Evolutionary conservation across 2,888 invertebrate species (phyloP).

Genomic region (Rhaphigaster nebulosa): DNA sequence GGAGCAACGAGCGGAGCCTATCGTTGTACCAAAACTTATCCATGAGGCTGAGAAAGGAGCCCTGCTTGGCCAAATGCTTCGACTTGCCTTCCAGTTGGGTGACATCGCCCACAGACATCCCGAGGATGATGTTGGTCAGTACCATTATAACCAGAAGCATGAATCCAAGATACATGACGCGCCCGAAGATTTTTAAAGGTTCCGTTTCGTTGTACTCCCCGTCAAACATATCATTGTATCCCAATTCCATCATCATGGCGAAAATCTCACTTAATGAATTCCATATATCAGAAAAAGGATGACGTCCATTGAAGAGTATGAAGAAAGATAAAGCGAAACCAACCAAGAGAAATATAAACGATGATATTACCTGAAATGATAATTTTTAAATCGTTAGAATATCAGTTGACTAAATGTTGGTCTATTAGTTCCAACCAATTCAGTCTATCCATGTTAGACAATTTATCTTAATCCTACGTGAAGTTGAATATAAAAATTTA

Average conservation of each 20-base stretch:
- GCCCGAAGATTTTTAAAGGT: not conserved
- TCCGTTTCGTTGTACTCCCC: not conserved
- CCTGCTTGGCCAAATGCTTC: conserved; percentile 17
- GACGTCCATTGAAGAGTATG: conserved; percentile 26
- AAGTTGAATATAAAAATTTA: too few relatives aligned
- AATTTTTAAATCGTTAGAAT: not conserved
- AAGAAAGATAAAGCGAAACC: conserved; percentile 42
- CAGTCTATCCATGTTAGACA: too few relatives aligned
- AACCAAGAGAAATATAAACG: conserved; percentile 22
- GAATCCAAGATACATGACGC: conserved; percentile 12
- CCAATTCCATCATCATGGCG: conserved; percentile 23
- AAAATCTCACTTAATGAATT: conserved; percentile 3
- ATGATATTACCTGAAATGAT: conserved; percentile 4
- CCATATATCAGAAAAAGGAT: conserved; percentile 28
- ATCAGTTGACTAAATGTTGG: not conserved
- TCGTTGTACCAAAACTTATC: conserved; percentile 41
- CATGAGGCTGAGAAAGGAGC: conserved; percentile 28
- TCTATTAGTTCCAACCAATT: too few relatives aligned
- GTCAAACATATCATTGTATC: conserved; percentile 30
- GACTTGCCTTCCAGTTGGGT: not conserved
- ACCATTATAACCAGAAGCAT: conserved; percentile 20
- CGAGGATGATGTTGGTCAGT: conserved; percentile 36
- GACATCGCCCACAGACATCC: conserved; percentile 26
- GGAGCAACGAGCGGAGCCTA: not conserved
- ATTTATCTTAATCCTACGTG: too few relatives aligned